phyloP scores from a whole-genome alignment of 2,113 vertebrate genomes.

The Neodontobutis hainanensis region DNA sequence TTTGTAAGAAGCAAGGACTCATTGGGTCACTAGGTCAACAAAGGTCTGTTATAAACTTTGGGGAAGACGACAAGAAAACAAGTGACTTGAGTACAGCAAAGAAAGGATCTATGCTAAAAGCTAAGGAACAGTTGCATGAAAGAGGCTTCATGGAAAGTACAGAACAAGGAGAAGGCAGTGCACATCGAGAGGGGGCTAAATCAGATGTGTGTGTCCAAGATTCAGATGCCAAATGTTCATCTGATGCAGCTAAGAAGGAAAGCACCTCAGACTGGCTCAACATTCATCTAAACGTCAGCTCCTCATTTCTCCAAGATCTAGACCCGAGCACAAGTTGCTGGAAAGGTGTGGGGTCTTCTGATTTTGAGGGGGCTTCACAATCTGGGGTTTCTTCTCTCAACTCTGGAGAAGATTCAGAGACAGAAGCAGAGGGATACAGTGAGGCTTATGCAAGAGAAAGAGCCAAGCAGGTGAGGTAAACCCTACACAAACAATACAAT shows the following conservation, averaged over 20 bases:
- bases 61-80: slow-evolving; percentile 15
- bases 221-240: not conserved
- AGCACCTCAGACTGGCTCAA: slow-evolving; percentile 79
- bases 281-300: slow-evolving; percentile 59
- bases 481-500: not conserved
- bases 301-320: slow-evolving; percentile 85
- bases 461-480: slow-evolving; percentile 86
- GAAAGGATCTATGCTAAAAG: slow-evolving; percentile 21
- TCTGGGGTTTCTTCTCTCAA: slow-evolving; percentile 84
- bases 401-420: slow-evolving; percentile 88
- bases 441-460: slow-evolving; percentile 87
- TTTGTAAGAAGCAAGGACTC: not conserved
- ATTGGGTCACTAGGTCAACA: slow-evolving; percentile 20
- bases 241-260: slow-evolving; percentile 53
- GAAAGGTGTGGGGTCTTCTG: slow-evolving; percentile 65
- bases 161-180: slow-evolving; percentile 2
- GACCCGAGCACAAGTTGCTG: slow-evolving; percentile 55
- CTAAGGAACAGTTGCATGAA: slow-evolving; percentile 15
- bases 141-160: not conserved
- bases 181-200: slow-evolving; percentile 69
- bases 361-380: slow-evolving; percentile 73
- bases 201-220: slow-evolving; percentile 14
- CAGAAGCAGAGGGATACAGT: slow-evolving; percentile 92
- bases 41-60: slow-evolving; percentile 1
- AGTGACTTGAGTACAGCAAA: slow-evolving; percentile 10